Conservation (phyloP, 2,888 invertebrate genomes). For the Ephialtes manifestator region DNA sequence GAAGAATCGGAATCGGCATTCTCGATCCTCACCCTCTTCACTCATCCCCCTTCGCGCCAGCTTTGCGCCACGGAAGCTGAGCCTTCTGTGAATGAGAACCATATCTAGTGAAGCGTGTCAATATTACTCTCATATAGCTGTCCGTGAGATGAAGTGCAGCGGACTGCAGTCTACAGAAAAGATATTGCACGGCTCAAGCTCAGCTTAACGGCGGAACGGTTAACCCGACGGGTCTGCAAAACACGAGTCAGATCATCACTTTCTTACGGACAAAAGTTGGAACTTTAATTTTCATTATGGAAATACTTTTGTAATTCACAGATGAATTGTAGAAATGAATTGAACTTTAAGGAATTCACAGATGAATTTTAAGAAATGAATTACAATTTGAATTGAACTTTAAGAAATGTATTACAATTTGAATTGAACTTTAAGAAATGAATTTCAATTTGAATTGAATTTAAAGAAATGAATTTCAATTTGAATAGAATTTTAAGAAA, state of each 20-base stretch:
- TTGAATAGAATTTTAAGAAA: too few relatives aligned
- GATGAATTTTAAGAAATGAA: too few relatives aligned
- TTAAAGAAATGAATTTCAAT: too few relatives aligned
- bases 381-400: too few relatives aligned
- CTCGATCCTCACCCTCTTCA: slow-evolving; percentile 18
- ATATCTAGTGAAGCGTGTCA: slow-evolving; percentile 54
- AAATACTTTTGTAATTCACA: not conserved
- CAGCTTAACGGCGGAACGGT: slow-evolving; percentile 15
- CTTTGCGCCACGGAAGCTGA: slow-evolving; percentile 17
- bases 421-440: too few relatives aligned
- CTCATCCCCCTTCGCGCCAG: slow-evolving; percentile 17
- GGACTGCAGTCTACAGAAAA: slow-evolving; percentile 27
- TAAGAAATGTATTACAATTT: too few relatives aligned
- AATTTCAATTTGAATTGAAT: too few relatives aligned
- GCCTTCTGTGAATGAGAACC: slow-evolving; percentile 58
- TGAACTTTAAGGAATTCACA: too few relatives aligned
- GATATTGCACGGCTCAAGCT: slow-evolving; percentile 15
- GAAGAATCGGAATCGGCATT: slow-evolving; percentile 42
- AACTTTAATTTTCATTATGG: not conserved
- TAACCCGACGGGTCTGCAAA: slow-evolving; percentile 5
- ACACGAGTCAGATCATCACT: not conserved
- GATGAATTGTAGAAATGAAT: too few relatives aligned
- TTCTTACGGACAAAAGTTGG: not conserved
- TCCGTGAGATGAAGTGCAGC: slow-evolving; percentile 26
- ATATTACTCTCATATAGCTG: slow-evolving; percentile 50